phyloP scores from a whole-genome alignment of 2,888 invertebrate species.

The Lycia hirtaria region DNA sequence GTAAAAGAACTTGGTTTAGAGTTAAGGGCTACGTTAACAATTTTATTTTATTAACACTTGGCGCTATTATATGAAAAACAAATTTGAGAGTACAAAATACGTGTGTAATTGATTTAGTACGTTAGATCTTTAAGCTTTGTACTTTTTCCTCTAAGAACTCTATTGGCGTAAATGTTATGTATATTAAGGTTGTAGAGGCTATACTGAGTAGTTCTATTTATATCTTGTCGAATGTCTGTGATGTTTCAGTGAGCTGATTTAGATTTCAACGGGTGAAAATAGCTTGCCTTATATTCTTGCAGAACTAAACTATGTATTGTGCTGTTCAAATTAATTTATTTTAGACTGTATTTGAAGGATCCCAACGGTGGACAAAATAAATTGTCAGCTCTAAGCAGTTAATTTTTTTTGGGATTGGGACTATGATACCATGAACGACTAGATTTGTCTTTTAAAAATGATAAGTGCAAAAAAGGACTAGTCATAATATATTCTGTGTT shows the following conservation, averaged over 20 bases:
- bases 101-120: slow-evolving; percentile 23
- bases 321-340: slow-evolving; percentile 1
- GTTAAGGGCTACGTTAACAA: slow-evolving; percentile 46
- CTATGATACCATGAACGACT: no score
- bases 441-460: no score
- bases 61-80: slow-evolving; percentile 38
- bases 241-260: slow-evolving; percentile 22
- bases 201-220: slow-evolving; percentile 13
- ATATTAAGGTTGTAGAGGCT: slow-evolving; percentile 23
- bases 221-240: slow-evolving; percentile 19
- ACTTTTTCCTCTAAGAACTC: slow-evolving; percentile 1
- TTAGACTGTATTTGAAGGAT: no score
- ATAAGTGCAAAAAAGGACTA: no score
- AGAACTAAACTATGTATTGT: slow-evolving; percentile 5
- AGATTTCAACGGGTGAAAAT: background rate
- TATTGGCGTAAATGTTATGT: slow-evolving; percentile 4
- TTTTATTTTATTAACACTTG: slow-evolving; percentile 49
- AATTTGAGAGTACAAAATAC: slow-evolving; percentile 41
- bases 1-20: slow-evolving; percentile 52
- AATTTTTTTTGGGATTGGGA: no score
- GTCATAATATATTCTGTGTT: no score
- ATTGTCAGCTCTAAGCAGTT: no score
- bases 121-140: slow-evolving; percentile 14
- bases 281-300: slow-evolving; percentile 8
- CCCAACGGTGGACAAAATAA: no score